A percentile compares a stretch with the other conserved stretches of the same genome.
phyloP scores from a whole-genome alignment of 2,113 vertebrate genomes.

The Laticauda colubrina region DNA sequence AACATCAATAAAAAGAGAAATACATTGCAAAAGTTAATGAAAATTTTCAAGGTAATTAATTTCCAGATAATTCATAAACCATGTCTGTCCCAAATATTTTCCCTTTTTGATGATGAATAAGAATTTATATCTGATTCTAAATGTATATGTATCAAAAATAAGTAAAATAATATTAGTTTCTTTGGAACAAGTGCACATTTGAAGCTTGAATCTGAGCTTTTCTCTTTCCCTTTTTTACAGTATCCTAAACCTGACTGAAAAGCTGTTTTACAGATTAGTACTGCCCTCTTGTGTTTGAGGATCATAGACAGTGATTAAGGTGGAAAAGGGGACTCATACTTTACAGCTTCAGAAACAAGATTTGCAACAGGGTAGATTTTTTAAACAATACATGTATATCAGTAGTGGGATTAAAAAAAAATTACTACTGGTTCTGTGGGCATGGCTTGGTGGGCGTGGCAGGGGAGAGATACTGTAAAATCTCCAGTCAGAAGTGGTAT shows the following conservation, averaged over 20 bases:
- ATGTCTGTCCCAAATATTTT: background rate
- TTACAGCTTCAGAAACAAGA: background rate
- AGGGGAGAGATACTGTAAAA: too few species aligned
- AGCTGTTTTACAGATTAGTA: conserved; percentile 39
- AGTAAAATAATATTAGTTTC: background rate
- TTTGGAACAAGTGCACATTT: background rate
- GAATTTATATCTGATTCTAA: background rate
- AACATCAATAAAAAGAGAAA: background rate
- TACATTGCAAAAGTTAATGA: background rate
- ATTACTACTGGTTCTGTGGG: too few species aligned
- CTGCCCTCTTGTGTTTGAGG: conserved; percentile 66
- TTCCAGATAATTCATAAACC: background rate
- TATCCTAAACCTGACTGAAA: background rate
- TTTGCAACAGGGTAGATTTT: background rate
- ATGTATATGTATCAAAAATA: background rate
- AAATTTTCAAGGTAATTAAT: background rate
- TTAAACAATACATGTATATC: background rate
- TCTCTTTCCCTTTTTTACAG: background rate
- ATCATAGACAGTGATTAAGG: background rate
- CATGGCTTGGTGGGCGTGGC: too few species aligned
- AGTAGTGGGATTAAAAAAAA: too few species aligned
- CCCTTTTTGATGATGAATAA: background rate
- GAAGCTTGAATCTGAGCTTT: background rate
- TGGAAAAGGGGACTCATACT: background rate
- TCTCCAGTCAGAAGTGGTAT: too few species aligned